Evolutionary conservation across 1,140 invertebrate genomes (phyloP).

Genomic region (Sminthurides bifidus): DNA sequence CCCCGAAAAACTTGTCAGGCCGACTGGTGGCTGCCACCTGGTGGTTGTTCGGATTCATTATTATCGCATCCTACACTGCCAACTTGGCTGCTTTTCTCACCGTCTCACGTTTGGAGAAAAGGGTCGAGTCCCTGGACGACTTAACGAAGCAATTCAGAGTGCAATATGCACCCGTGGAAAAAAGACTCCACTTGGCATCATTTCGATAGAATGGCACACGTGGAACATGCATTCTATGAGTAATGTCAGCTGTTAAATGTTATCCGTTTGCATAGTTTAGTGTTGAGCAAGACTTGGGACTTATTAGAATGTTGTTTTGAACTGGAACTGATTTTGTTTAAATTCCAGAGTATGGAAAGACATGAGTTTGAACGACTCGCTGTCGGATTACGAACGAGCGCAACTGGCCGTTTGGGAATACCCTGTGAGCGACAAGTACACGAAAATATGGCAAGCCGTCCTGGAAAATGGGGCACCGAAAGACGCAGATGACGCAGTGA

Average conservation of each 20-base stretch:
- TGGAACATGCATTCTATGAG: constrained; percentile 90
- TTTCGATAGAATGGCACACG: constrained; percentile 89
- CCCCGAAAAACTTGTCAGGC: constrained; percentile 55
- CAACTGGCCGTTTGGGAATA: constrained; percentile 97
- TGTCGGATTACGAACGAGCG: constrained; percentile 76
- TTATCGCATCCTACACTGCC: constrained; percentile 93
- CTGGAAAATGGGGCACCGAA: constrained; percentile 69
- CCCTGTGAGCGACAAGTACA: constrained; percentile 82
- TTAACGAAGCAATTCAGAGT: constrained; percentile 91
- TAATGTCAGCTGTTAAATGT: constrained; percentile 60
- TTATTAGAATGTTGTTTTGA: not conserved
- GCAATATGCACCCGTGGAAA: constrained; percentile 75
- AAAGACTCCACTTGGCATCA: constrained; percentile 63
- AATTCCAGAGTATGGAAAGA: constrained; percentile 85
- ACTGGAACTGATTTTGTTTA: not conserved
- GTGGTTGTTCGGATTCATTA: constrained; percentile 97
- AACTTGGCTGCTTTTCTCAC: constrained; percentile 90
- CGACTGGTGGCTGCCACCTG: constrained; percentile 84
- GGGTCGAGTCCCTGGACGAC: constrained; percentile 83
- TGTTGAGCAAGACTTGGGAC: not conserved
- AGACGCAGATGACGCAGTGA: constrained; percentile 60
- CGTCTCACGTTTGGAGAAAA: constrained; percentile 77
- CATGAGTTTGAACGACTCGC: constrained; percentile 86
- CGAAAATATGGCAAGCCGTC: constrained; percentile 97
- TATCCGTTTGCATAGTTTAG: not conserved